phyloP scores from a whole-genome alignment of 1,140 invertebrate genomes.

The Hypsibius dujardini region DNA sequence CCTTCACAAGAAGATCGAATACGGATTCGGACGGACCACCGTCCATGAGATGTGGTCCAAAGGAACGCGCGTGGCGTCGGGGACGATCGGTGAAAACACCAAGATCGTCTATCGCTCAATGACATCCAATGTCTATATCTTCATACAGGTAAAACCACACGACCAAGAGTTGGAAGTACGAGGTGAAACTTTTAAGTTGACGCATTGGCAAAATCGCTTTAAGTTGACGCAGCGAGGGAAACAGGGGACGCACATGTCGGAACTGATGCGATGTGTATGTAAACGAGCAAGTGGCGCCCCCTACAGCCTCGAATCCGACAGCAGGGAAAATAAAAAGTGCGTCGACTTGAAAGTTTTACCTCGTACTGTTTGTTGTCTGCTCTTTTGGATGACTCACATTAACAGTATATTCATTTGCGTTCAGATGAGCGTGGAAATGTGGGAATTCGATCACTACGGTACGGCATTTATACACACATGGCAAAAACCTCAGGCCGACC shows the following conservation, averaged over 20 bases:
- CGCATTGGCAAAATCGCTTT: too few relatives aligned
- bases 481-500: too few relatives aligned
- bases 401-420: too few relatives aligned
- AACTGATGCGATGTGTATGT: neutral
- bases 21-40: constrained; percentile 37
- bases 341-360: too few relatives aligned
- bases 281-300: too few relatives aligned
- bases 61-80: constrained; percentile 83
- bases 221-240: too few relatives aligned
- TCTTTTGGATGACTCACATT: too few relatives aligned
- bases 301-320: too few relatives aligned
- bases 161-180: neutral
- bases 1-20: constrained; percentile 84
- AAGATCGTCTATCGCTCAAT: constrained; percentile 35
- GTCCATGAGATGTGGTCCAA: constrained; percentile 77
- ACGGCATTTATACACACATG: too few relatives aligned
- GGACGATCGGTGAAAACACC: constrained; percentile 80
- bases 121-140: constrained; percentile 10
- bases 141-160: constrained; percentile 15
- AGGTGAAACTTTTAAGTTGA: neutral
- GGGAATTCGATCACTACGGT: constrained; percentile 97
- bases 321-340: too few relatives aligned
- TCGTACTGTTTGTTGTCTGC: too few relatives aligned
- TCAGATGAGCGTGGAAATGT: constrained; percentile 99
- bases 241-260: neutral